Conservation (phyloP, 1,140 invertebrate species). For the Cecropterus lyciades region DNA sequence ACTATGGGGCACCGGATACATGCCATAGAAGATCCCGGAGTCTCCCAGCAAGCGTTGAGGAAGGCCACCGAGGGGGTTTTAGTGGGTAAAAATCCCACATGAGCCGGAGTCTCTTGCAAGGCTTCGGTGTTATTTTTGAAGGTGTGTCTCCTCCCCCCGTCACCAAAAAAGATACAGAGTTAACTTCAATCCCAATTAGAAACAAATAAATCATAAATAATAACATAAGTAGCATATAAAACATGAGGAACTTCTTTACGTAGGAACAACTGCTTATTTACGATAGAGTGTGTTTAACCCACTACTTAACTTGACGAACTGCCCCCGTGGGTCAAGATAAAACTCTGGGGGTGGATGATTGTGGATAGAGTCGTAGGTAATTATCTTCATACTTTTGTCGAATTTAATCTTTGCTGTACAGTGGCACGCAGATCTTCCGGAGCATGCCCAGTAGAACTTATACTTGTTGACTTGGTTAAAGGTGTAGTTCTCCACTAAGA, state of each 20-base stretch:
- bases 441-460: constrained; percentile 40
- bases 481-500: constrained; percentile 40
- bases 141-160: too few species aligned
- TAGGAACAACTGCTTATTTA: background rate
- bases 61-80: too few species aligned
- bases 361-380: constrained; percentile 27
- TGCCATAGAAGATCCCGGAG: too few species aligned
- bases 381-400: constrained; percentile 5
- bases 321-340: constrained; percentile 21
- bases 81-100: too few species aligned
- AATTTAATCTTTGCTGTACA: constrained; percentile 6
- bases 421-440: constrained; percentile 21
- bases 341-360: constrained; percentile 33
- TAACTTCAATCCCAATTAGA: background rate
- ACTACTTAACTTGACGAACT: constrained; percentile 29
- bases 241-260: background rate
- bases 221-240: background rate
- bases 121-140: too few species aligned
- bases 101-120: too few species aligned
- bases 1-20: too few species aligned
- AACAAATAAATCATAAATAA: background rate
- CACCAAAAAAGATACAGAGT: too few species aligned
- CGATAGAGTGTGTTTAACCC: background rate
- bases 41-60: too few species aligned
- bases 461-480: constrained; percentile 42